phyloP scores from a whole-genome alignment of 2,113 vertebrate genomes.

The Sciurus niger region DNA sequence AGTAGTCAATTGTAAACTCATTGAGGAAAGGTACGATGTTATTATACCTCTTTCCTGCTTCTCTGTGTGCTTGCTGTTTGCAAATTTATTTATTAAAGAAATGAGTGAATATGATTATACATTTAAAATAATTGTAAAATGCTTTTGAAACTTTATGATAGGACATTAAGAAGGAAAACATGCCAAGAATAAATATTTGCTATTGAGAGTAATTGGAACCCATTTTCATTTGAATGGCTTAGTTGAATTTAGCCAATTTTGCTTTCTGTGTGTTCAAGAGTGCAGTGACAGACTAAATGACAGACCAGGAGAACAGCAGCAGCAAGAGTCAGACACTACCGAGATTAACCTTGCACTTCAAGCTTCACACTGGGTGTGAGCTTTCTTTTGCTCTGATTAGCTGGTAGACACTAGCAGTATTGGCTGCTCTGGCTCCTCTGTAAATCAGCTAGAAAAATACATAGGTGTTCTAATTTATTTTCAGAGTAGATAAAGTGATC shows the following conservation, averaged over 20 bases:
- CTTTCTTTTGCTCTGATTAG: background rate
- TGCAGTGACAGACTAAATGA: background rate
- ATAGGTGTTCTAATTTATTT: background rate
- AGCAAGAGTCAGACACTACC: background rate
- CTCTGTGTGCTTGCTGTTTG: background rate
- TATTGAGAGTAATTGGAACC: background rate
- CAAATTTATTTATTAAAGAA: constrained; percentile 2
- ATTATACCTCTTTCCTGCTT: background rate
- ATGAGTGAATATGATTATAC: background rate
- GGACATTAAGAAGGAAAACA: background rate
- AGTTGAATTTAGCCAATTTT: constrained; percentile 18
- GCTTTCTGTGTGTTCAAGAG: background rate
- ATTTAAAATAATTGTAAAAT: constrained; percentile 22
- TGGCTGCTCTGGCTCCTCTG: background rate
- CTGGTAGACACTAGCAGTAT: background rate
- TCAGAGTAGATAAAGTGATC: background rate
- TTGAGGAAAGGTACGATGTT: background rate
- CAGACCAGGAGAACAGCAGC: background rate
- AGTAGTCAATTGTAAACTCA: background rate
- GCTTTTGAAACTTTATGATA: background rate
- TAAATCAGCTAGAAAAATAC: constrained; percentile 5
- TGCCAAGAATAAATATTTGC: background rate
- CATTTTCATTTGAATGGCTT: background rate
- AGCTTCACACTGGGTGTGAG: background rate
- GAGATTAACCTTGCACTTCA: background rate